Evolutionary conservation across 2,113 vertebrate species (phyloP).

Genomic region (Corythornis cristatus): DNA sequence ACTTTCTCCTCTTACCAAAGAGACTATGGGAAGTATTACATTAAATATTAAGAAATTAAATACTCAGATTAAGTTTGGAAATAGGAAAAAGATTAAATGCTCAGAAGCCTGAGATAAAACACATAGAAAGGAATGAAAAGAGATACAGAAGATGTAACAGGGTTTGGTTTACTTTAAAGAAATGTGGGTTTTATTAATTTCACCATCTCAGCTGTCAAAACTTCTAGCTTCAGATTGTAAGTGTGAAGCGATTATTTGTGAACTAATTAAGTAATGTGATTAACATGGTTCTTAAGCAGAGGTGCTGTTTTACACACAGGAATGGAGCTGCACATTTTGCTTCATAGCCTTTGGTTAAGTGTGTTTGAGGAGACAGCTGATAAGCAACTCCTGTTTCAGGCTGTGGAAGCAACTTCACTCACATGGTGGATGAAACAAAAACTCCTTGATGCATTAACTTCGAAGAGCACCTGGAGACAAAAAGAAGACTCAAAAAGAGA

Average conservation of each 20-base stretch:
- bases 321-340: neutral
- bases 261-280: slow-evolving; percentile 48
- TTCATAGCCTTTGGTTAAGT: neutral
- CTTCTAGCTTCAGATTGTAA: slow-evolving; percentile 13
- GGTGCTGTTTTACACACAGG: neutral
- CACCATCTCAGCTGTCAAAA: slow-evolving; percentile 1
- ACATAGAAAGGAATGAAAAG: neutral
- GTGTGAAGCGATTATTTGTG: slow-evolving; percentile 34
- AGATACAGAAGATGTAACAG: neutral
- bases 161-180: neutral
- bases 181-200: slow-evolving; percentile 4
- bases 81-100: neutral
- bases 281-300: slow-evolving; percentile 3
- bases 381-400: neutral
- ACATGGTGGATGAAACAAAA: neutral
- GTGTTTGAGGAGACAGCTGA: neutral
- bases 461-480: neutral
- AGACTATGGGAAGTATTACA: neutral
- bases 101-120: neutral
- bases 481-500: neutral
- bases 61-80: neutral
- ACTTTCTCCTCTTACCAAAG: neutral
- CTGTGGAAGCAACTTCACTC: neutral
- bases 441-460: neutral
- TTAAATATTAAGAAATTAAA: slow-evolving; percentile 11